Evolutionary conservation across 1,140 invertebrate species (phyloP), one percentile per base, ranked within the genome.

Genomic region (Anastatus disparis): DNA sequence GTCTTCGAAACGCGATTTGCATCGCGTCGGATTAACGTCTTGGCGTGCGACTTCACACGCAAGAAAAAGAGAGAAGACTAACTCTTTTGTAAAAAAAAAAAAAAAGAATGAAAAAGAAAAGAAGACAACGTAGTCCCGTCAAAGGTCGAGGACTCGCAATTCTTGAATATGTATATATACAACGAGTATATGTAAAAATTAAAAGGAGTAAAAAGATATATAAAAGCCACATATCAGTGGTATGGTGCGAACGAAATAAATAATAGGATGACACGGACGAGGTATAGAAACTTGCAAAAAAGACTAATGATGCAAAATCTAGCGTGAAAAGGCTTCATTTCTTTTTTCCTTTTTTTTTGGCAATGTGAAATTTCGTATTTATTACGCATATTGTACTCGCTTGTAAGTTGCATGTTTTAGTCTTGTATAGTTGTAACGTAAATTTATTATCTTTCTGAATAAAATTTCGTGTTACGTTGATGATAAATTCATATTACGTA

Each of bases 11-110:
- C 59, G 75, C 74, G 74, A 79, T 79, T 78, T 76, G 74, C 76
- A 78, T 78, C 76, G 74, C 71, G 76, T 76, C 74, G 75, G 76
- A 79, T 79, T 79, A 79, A 76, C 74, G 75, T 77, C 76, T 72
- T 73, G 59, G 62, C 50, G 55, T 17, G 13, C 15, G 13, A 12
- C 4, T 35, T 35, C 31, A 4, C 10, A 6, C 31, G 22, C 7
- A 63, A 73, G 66, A 73, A 38, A 27, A 56, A 44, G 38, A 53
- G 58, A 68, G 75, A 71, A 75, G 75, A 71, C 31, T 6, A 73
- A 74, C n/a, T n/a, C n/a, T n/a, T n/a, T n/a, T n/a, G n/a, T n/a
- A n/a, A n/a, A n/a, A n/a, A n/a, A n/a, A n/a, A n/a, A n/a, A n/a
- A n/a, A n/a, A n/a, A n/a, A n/a, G n/a, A n/a, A n/a, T n/a, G n/a